A percentile compares a stretch with the other conserved stretches of the same genome.
phyloP scores from a whole-genome alignment of 2,888 invertebrate genomes.

The Eupithecia subumbrata region DNA sequence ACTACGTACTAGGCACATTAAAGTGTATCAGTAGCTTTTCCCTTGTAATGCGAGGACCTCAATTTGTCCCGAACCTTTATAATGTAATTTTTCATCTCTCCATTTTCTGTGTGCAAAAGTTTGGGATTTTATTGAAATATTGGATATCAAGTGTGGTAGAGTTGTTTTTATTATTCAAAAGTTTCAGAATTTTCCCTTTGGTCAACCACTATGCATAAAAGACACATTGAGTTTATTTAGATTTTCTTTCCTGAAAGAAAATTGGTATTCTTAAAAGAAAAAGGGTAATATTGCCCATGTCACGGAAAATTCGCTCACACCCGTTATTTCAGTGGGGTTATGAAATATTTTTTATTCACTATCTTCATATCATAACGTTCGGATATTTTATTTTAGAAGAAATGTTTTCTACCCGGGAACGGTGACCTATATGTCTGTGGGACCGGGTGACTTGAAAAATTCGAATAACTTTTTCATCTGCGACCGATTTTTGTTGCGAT shows the following conservation, averaged over 20 bases:
- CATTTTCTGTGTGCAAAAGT: slow-evolving; percentile 77
- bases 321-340: slow-evolving; percentile 44
- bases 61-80: slow-evolving; percentile 73
- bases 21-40: slow-evolving; percentile 50
- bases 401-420: neutral
- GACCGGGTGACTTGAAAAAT: too few relatives aligned
- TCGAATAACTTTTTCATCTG: too few relatives aligned
- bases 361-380: slow-evolving; percentile 30
- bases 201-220: slow-evolving; percentile 55
- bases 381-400: slow-evolving; percentile 27
- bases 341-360: slow-evolving; percentile 47
- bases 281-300: slow-evolving; percentile 57
- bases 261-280: slow-evolving; percentile 62
- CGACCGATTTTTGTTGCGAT: too few relatives aligned
- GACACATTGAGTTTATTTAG: slow-evolving; percentile 68
- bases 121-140: slow-evolving; percentile 79
- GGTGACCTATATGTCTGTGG: too few relatives aligned
- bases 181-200: slow-evolving; percentile 61
- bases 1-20: slow-evolving; percentile 14
- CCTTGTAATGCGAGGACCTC: slow-evolving; percentile 59
- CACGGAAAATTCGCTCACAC: slow-evolving; percentile 52
- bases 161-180: slow-evolving; percentile 78
- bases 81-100: slow-evolving; percentile 80
- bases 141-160: slow-evolving; percentile 79
- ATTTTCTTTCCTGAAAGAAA: slow-evolving; percentile 58